phyloP scores from a whole-genome alignment of 2,888 invertebrate species.

The Hemicrepidius hirtus region DNA sequence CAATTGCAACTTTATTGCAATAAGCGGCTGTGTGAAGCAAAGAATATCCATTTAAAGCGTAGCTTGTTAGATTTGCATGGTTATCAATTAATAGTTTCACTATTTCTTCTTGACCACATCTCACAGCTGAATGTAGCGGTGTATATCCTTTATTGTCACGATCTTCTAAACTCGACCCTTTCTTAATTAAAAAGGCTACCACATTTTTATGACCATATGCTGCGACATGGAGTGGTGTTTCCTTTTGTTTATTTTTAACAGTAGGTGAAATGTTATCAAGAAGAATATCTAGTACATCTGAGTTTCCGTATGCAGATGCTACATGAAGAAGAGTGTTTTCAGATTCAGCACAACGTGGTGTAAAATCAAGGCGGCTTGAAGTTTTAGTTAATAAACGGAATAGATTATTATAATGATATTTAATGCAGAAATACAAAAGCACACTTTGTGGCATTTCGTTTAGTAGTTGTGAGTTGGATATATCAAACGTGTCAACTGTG shows the following conservation, averaged over 20 bases:
- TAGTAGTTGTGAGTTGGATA: background rate
- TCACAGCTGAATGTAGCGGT: conserved; percentile 1
- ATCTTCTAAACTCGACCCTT: background rate
- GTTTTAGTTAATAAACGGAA: background rate
- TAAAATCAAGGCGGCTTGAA: background rate
- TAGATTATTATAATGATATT: conserved; percentile 1
- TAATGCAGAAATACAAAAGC: conserved; percentile 3
- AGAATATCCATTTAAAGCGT: background rate
- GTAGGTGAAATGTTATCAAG: background rate
- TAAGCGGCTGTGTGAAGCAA: conserved; percentile 1
- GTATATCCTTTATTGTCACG: background rate
- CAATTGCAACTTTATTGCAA: background rate
- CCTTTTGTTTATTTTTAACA: background rate
- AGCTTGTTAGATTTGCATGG: background rate
- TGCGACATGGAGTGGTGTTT: conserved; percentile 16
- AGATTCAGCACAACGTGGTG: background rate
- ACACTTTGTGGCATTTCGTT: background rate
- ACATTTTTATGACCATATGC: background rate
- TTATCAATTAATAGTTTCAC: background rate
- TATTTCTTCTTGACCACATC: background rate
- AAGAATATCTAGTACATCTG: background rate
- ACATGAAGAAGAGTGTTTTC: background rate
- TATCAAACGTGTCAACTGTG: background rate
- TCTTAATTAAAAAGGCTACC: background rate
- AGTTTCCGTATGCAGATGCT: background rate